phyloP scores from a whole-genome alignment of 2,113 vertebrate species.

The Etheostoma spectabile region DNA sequence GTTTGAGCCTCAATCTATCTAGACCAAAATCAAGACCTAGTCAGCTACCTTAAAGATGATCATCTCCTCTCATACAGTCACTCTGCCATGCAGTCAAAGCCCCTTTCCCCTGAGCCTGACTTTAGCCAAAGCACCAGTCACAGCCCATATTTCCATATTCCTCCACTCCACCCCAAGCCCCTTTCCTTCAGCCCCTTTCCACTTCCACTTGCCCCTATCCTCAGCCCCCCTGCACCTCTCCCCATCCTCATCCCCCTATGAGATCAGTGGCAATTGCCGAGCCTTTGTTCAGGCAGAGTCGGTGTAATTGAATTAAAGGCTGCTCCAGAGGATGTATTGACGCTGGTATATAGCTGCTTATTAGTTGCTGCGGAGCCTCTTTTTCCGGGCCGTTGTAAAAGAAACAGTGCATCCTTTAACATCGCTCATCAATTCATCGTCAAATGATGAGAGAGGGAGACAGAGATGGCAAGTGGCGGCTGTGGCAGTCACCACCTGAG shows the following conservation, averaged over 20 bases:
- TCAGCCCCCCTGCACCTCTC: slow-evolving; percentile 17
- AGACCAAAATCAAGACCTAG: not conserved
- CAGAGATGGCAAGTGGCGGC: slow-evolving; percentile 39
- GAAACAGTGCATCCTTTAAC: slow-evolving; percentile 25
- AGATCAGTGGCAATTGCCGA: slow-evolving; percentile 64
- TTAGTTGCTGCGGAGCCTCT: slow-evolving; percentile 45
- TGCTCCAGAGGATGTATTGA: slow-evolving; percentile 68
- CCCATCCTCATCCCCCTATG: slow-evolving; percentile 32
- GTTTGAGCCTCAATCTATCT: not conserved
- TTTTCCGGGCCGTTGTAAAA: slow-evolving; percentile 36
- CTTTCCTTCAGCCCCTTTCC: not conserved
- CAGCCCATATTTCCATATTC: slow-evolving; percentile 18
- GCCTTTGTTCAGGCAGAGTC: slow-evolving; percentile 80
- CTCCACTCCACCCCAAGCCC: not conserved
- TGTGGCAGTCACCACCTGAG: slow-evolving; percentile 79
- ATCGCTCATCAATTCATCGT: slow-evolving; percentile 53
- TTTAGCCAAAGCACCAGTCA: slow-evolving; percentile 22
- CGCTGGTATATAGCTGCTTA: slow-evolving; percentile 60
- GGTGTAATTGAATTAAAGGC: slow-evolving; percentile 78
- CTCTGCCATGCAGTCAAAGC: not conserved
- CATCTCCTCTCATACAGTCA: not conserved
- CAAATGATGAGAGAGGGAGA: slow-evolving; percentile 16
- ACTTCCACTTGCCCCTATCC: slow-evolving; percentile 4
- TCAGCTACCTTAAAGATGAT: not conserved
- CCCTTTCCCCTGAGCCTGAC: not conserved